Evolutionary conservation across 2,797 vertebrate genomes (phyloP), one percentile per base, ranked within the genome.

Genomic region (Etheostoma nigrum): DNA sequence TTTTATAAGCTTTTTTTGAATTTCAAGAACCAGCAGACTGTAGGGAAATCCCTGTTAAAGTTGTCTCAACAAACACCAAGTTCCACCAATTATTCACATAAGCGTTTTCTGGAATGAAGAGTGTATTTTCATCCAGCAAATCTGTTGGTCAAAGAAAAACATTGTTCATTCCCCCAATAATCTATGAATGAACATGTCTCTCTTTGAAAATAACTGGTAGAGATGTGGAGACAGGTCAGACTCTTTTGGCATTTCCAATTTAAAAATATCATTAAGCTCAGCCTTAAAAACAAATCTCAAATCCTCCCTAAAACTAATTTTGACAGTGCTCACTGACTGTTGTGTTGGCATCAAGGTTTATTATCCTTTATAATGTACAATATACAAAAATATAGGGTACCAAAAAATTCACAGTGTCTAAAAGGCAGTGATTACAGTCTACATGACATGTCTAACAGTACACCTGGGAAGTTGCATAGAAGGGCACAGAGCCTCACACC

Each of bases 321-420:
- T 5, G 48, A 82, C 69, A 73, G 33, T 78, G 51, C 44, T 30
- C 51, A 1, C 33, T 23, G 30, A 16, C 14, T 30, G 52, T 44
- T 78, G 72, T 83, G 86, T 95, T 94, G 92, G 93, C 94, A 94
- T 95, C 93, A 94, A 93, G 91, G 92, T 94, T 95, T 97, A 97
- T 96, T 97, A 93, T 96, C 95, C 92, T 97, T 97, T 96, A 95
- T 95, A 96, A 96, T 96, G 95, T 97, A 97, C 96, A 97, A 97
- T 96, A 96, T 98, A 98, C 96, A 97, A 97, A 98, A 97, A 97
- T 97, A 97, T 96, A 96, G 95, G 95, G 95, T 97, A 97, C 93
- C 95, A 96, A 88, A 95, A 94, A 96, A 96, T 97, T 97, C 96
- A 97, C 96, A 98, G 97, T 97, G 96, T 97, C 96, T 97, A 97